Base-by-base conservation (phyloP, 2,113 vertebrate species). In the Anas platyrhynchos region DNA sequence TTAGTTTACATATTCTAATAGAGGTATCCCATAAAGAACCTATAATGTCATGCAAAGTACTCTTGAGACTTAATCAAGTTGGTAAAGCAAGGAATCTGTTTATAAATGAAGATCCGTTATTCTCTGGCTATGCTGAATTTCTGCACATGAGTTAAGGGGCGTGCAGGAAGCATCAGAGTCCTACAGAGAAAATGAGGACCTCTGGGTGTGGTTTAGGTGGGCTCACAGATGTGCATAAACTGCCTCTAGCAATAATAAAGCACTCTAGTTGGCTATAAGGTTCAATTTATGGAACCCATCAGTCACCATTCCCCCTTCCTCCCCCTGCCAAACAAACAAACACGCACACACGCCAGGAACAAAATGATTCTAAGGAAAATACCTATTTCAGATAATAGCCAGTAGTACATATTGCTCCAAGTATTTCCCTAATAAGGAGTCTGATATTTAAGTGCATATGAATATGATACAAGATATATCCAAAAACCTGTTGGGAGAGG, bases 11-110 rank as follows among this genome's bases (percentile, higher is more conserved):
- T 83, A 73, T 89, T 87, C 71, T 72, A 71, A 75, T 89, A 74
- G 43, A 91, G 89, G 15, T 46, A 41, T 89, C 23, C 50, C n/a
- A 20, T 93, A 85, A 84, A 92, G 66, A 96, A 86, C 48, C n/a
- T 77, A 7, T 71, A 84, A 46, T 61, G 58, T 71, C 3, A 12
- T 46, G 72, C 41, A 93, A 83, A 75, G 32, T 75, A 90, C 68
- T 59, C 86, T 56, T 86, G 88, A 95, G 85, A 78, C 36, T 92
- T 89, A 82, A 68, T 72, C 72, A 94, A 86, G 74, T 46, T 90
- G 54, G 5, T 93, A 90, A 94, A 67, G 23, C 63, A 92, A 54
- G 46, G 29, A 66, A 34, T 91, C 55, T 79, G 27, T 82, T 62
- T 69, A 50, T 96, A 86, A 95, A 74, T 94, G 46, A 95, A 94